Evolutionary conservation across 2,797 vertebrate genomes (phyloP).

Genomic region (Lepidocolaptes lacrymiger): DNA sequence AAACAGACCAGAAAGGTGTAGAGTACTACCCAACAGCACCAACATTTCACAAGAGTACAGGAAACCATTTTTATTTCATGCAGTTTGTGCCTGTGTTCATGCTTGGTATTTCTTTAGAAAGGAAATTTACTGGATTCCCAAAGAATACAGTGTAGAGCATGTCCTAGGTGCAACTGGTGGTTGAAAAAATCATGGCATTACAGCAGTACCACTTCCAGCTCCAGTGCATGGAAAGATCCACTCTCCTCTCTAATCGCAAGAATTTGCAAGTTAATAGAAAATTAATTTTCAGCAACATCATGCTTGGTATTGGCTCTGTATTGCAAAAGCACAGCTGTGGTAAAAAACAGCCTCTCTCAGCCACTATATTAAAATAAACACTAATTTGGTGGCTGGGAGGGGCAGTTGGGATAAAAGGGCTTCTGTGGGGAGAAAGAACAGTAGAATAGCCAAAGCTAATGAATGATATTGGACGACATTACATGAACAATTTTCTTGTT

Average conservation of each 20-base stretch:
- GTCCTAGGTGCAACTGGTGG: neutral
- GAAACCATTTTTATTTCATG: constrained; percentile 14
- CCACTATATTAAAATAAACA: neutral
- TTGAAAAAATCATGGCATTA: neutral
- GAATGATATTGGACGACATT: neutral
- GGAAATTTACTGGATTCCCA: neutral
- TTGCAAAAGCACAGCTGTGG: neutral
- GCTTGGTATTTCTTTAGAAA: neutral
- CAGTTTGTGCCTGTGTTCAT: constrained; percentile 7
- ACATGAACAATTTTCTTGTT: neutral
- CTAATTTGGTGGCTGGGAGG: no score
- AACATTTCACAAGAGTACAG: neutral
- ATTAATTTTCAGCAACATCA: neutral
- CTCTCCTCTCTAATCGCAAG: rapidly evolving
- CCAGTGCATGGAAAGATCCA: neutral
- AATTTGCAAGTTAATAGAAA: neutral
- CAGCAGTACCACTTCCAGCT: neutral
- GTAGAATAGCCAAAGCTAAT: neutral
- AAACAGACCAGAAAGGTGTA: neutral
- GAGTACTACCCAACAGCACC: constrained; percentile 10
- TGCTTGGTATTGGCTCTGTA: neutral
- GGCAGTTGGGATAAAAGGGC: neutral
- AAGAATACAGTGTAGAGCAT: neutral
- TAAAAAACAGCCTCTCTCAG: neutral
- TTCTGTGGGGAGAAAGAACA: neutral